These are phyloP conservation scores for Leptopilina drosophilae DNA, from an alignment of 2,888 invertebrate genomes.

Conservation along the genomic window DNA sequence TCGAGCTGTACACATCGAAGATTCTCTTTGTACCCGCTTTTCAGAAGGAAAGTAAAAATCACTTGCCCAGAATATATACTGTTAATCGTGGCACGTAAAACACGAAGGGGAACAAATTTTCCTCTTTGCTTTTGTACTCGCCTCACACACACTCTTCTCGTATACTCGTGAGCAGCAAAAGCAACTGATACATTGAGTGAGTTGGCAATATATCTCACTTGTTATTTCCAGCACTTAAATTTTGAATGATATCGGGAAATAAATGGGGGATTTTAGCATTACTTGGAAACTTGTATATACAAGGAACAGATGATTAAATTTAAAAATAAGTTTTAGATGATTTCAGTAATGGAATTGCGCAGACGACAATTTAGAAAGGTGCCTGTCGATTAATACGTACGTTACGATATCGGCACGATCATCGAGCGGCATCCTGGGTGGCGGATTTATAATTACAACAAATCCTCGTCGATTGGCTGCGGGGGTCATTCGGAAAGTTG, in stretches of 20 bases:
- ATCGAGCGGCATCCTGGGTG: constrained; percentile 65
- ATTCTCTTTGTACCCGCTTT: constrained; percentile 26
- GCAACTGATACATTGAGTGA: constrained; percentile 2
- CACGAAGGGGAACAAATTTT: constrained; percentile 39
- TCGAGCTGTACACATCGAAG: constrained; percentile 13
- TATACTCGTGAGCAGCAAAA: neutral
- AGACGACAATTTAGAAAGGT: constrained; percentile 40
- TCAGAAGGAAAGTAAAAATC: constrained; percentile 36
- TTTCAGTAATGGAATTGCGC: too few relatives aligned
- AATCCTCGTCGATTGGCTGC: constrained; percentile 60
- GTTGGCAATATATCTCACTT: constrained; percentile 23
- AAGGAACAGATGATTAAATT: too few relatives aligned
- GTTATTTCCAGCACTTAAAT: constrained; percentile 8
- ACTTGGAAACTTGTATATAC: too few relatives aligned
- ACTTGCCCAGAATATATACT: constrained; percentile 33
- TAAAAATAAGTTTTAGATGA: too few relatives aligned
- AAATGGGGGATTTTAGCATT: too few relatives aligned
- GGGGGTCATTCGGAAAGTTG: constrained; percentile 39
- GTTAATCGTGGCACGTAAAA: constrained; percentile 41
- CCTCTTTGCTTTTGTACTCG: constrained; percentile 26
- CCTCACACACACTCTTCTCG: too few relatives aligned
- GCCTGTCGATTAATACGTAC: constrained; percentile 60
- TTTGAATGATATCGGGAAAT: constrained; percentile 4
- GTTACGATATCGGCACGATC: constrained; percentile 48
- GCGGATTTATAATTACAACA: constrained; percentile 68